Percentiles rank a stretch among this genome's conserved stretches.
Evolutionary conservation across 2,113 vertebrate species (phyloP).

Genomic region (Oophaga pumilio): DNA sequence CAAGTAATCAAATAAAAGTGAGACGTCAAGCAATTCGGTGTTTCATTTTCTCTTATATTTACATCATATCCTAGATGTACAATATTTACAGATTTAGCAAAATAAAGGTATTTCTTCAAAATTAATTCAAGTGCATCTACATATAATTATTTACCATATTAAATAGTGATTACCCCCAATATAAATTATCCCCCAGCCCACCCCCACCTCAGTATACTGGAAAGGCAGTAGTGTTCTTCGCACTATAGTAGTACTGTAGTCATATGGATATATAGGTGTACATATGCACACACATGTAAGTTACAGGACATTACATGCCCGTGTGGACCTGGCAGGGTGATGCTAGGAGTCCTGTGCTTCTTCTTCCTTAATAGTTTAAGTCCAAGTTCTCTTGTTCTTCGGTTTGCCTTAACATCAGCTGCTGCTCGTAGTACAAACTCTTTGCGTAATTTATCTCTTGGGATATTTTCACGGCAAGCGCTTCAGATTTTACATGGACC

Average conservation of each 20-base stretch:
- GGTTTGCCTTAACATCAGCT: conserved; percentile 89
- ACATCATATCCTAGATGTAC: conserved; percentile 73
- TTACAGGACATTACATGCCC: background rate
- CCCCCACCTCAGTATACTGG: conserved; percentile 14
- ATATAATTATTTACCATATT: conserved; percentile 61
- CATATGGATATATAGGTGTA: background rate
- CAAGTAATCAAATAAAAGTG: conserved; percentile 60
- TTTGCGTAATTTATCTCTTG: conserved; percentile 99
- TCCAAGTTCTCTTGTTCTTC: conserved; percentile 82
- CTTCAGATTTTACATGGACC: conserved; percentile 93
- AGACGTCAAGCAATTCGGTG: conserved; percentile 58
- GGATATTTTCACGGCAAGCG: conserved; percentile 88
- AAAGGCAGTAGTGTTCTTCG: conserved; percentile 43
- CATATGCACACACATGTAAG: background rate
- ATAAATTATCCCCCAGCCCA: conserved; percentile 56
- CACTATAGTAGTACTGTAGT: background rate
- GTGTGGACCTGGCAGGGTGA: background rate
- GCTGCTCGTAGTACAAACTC: conserved; percentile 97
- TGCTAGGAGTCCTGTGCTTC: conserved; percentile 56
- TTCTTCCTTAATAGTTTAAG: conserved; percentile 80
- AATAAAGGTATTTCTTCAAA: conserved; percentile 70
- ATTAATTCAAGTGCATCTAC: conserved; percentile 59
- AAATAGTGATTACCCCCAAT: conserved; percentile 59
- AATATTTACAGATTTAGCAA: conserved; percentile 76
- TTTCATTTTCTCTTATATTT: conserved; percentile 67